Evolutionary conservation across 2,797 vertebrate species (phyloP), one percentile per base, ranked within the genome.

Genomic region (Champsocephalus esox): DNA sequence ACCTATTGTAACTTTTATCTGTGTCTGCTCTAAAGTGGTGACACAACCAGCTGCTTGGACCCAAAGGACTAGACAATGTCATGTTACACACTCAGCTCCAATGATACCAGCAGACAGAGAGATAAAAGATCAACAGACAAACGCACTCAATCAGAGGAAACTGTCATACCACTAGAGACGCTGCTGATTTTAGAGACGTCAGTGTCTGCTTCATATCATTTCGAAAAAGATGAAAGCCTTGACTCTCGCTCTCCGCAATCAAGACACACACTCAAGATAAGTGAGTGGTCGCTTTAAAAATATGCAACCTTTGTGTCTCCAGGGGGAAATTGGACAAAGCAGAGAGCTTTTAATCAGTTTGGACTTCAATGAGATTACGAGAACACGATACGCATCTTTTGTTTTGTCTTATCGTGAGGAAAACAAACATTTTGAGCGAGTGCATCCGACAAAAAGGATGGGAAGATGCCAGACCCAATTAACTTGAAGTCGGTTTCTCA

Each of bases 321-420:
- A 2, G n/a, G 21, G 50, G 2, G 0, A 69, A 74, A 71, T 0
- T 54, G 57, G 79, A 75, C 67, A 73, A 86, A 85, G 67, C 64
- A 57, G 45, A 68, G 55, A 59, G 62, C n/a, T 19, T 44, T 8
- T 70, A 85, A 88, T 88, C 82, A 84, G 70, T 73, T 57, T 51
- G 59, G 56, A 55, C 71, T 66, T 51, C 9, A 70, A 75, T 87
- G 86, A 89, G 80, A 78, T 92, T 85, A 85, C 45, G 51, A 65
- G 75, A 59, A 65, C 48, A 12, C 70, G 85, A 90, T 87, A 57
- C 1, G 1, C 7, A 86, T 87, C 82, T 84, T 81, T 83, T 89
- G 75, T 86, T 92, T 71, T 82, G 84, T 85, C 85, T 89, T 82
- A 82, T 90, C 62, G 1, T 73, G 62, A 85, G 69, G 79, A 87